Percentiles rank a stretch among this genome's conserved stretches.
Conservation (phyloP, 2,888 invertebrate genomes). For the Neria commutata region DNA sequence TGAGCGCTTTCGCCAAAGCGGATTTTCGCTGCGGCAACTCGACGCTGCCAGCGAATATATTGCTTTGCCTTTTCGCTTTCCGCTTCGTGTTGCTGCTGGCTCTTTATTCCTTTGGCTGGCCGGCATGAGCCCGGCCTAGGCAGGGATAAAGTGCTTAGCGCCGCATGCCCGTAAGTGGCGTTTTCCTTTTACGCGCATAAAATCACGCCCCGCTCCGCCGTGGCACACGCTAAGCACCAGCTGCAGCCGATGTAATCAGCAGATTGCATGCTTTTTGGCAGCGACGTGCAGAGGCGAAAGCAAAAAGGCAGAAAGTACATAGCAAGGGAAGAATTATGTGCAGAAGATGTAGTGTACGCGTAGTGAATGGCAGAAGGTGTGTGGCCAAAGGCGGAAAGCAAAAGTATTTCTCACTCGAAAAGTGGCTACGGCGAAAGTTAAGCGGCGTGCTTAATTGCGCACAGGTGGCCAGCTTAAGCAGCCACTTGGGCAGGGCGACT, state of each 20-base stretch:
- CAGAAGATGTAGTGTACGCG: background rate
- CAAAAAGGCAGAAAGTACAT: background rate
- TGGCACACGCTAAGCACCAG: background rate
- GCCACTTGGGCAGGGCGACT: too few species aligned
- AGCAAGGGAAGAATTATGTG: background rate
- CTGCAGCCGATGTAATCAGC: background rate
- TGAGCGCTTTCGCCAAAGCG: background rate
- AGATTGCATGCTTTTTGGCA: background rate
- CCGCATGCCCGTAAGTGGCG: constrained; percentile 1
- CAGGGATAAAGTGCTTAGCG: background rate
- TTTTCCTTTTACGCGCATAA: too few species aligned
- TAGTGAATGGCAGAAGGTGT: background rate
- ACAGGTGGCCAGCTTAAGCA: background rate
- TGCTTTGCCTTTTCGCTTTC: background rate
- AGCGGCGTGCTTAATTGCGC: background rate
- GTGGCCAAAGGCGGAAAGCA: background rate
- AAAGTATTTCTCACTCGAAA: background rate
- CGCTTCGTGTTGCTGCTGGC: background rate
- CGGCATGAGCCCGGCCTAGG: background rate
- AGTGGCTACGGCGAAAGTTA: background rate
- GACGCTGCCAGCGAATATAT: too few species aligned
- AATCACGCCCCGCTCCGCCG: too few species aligned
- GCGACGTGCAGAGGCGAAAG: too few species aligned
- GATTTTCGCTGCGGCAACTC: background rate
- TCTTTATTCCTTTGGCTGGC: background rate